A percentile compares a stretch with the other conserved stretches of the same genome.
These are phyloP conservation scores for Congeria kusceri DNA, from an alignment of 2,888 invertebrate species.

Conservation along the genomic window DNA sequence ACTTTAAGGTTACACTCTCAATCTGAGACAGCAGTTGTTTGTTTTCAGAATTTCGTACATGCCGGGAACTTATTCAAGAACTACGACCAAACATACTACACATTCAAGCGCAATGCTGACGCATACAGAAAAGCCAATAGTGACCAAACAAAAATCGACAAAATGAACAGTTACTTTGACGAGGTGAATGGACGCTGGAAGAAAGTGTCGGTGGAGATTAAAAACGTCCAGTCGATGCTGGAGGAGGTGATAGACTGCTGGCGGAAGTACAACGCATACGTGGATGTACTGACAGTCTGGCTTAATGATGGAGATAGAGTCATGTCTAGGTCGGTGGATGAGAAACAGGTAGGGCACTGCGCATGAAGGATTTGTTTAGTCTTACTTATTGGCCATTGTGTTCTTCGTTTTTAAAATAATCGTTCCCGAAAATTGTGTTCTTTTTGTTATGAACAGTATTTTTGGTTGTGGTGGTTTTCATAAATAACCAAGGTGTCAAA, in stretches of 20 bases:
- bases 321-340: constrained; percentile 87
- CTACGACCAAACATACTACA: constrained; percentile 79
- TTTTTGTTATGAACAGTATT: not conserved
- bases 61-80: constrained; percentile 77
- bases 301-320: constrained; percentile 92
- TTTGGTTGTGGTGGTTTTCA: too few species aligned
- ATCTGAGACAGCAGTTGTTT: not conserved
- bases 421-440: not conserved
- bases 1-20: too few species aligned
- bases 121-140: constrained; percentile 80
- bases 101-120: constrained; percentile 79
- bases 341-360: constrained; percentile 73
- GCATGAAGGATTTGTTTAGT: not conserved
- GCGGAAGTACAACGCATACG: constrained; percentile 79
- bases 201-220: constrained; percentile 94
- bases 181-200: constrained; percentile 96
- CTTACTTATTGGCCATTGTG: not conserved
- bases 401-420: too few species aligned
- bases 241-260: constrained; percentile 87
- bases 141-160: constrained; percentile 90
- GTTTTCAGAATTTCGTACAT: constrained; percentile 80
- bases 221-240: constrained; percentile 95
- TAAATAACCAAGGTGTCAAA: too few species aligned
- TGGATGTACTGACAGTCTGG: constrained; percentile 92
- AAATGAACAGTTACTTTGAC: constrained; percentile 93